Evolutionary conservation across 2,888 invertebrate genomes (phyloP).

Genomic region (Amphipyra tragopoginis): DNA sequence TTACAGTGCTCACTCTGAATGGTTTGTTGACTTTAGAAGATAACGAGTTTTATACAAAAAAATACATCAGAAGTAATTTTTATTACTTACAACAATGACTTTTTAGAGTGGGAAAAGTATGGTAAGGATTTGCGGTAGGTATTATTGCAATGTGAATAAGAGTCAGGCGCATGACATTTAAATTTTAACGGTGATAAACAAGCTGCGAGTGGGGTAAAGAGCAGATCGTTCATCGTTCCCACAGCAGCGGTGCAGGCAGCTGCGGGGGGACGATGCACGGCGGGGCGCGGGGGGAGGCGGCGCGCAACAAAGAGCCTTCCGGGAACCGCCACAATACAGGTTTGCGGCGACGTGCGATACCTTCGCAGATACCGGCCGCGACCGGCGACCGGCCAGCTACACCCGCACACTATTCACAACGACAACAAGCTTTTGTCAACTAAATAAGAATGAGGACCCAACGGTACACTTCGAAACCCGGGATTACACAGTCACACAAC

Average conservation of each 20-base stretch:
- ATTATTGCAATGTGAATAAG: constrained; percentile 21
- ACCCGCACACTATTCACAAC: constrained; percentile 62
- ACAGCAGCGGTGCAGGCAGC: constrained; percentile 67
- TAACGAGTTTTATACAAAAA: constrained; percentile 26
- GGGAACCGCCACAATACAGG: constrained; percentile 89
- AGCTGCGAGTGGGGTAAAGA: constrained; percentile 61
- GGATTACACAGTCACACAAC: constrained; percentile 10
- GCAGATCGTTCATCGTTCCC: constrained; percentile 73
- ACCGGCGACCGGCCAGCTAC: constrained; percentile 78
- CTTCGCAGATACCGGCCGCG: constrained; percentile 86
- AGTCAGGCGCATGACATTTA: constrained; percentile 37
- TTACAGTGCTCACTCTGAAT: constrained; percentile 39
- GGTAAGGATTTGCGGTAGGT: constrained; percentile 8
- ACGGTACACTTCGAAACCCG: constrained; percentile 65
- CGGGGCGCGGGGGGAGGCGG: constrained; percentile 71
- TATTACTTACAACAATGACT: constrained; percentile 10
- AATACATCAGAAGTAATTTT: constrained; percentile 11
- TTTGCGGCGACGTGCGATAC: constrained; percentile 89
- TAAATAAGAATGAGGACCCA: constrained; percentile 70
- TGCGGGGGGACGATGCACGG: constrained; percentile 62
- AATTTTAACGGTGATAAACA: constrained; percentile 48
- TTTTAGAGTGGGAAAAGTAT: constrained; percentile 5
- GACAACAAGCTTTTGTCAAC: constrained; percentile 78
- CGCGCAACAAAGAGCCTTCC: constrained; percentile 87
- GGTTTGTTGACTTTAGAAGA: constrained; percentile 44